Conservation (phyloP, 2,113 vertebrate species). For the Chloropsis hardwickii region DNA sequence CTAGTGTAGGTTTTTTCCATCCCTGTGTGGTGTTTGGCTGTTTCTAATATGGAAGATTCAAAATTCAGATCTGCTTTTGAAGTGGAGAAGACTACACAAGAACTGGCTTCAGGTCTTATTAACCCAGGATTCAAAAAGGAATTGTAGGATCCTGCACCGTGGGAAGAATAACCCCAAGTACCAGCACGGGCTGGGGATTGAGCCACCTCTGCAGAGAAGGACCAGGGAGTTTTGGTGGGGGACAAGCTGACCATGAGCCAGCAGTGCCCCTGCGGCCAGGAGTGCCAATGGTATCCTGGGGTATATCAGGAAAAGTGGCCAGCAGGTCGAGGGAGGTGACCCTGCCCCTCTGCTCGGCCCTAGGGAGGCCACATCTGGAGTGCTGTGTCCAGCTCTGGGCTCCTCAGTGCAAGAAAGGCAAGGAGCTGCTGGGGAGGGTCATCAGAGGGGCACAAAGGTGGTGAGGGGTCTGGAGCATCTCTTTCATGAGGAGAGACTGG, state of each 20-base stretch:
- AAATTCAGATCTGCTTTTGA: neutral
- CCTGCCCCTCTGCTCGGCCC: neutral
- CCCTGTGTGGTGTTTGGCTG: neutral
- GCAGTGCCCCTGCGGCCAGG: neutral
- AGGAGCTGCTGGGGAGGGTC: neutral
- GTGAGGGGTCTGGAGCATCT: neutral
- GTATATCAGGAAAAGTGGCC: neutral
- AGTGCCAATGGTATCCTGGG: neutral
- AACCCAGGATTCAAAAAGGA: neutral
- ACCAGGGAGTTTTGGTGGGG: neutral
- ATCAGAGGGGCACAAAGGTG: neutral
- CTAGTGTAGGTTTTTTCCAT: neutral
- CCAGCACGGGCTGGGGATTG: neutral
- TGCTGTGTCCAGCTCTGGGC: neutral
- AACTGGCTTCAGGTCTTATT: neutral
- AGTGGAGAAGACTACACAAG: neutral
- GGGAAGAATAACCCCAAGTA: neutral
- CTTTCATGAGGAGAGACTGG: neutral
- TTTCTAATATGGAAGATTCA: neutral
- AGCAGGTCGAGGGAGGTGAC: neutral
- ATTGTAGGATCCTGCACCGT: neutral
- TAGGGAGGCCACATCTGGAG: neutral
- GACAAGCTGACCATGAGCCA: neutral
- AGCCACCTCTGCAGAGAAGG: neutral
- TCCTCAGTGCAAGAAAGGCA: neutral